Percentiles rank a stretch among this genome's conserved stretches.
Evolutionary conservation across 2,888 invertebrate genomes (phyloP).

Genomic region (Incurvaria masculella): DNA sequence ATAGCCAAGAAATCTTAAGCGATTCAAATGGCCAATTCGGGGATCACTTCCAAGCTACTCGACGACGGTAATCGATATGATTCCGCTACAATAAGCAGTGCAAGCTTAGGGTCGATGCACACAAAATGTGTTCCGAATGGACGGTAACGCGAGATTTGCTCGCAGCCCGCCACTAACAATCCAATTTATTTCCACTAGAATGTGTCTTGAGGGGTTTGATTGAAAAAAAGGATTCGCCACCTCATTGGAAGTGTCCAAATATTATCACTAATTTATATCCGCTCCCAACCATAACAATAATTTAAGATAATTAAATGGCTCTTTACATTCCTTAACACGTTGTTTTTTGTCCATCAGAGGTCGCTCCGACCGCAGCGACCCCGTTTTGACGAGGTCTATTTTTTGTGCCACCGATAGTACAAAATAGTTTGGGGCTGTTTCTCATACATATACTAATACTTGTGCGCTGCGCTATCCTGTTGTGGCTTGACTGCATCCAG

Average conservation of each 20-base stretch:
- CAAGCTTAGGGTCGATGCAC: conserved; percentile 41
- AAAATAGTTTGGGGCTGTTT: conserved; percentile 50
- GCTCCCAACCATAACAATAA: conserved; percentile 53
- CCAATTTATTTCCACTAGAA: conserved; percentile 2
- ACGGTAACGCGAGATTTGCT: conserved; percentile 30
- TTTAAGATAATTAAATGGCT: conserved; percentile 57
- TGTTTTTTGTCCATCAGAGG: conserved; percentile 48
- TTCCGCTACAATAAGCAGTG: not conserved
- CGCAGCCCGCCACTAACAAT: conserved; percentile 1
- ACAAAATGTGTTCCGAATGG: conserved; percentile 38
- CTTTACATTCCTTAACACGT: conserved; percentile 57
- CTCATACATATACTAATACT: too few species aligned
- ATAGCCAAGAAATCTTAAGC: not conserved
- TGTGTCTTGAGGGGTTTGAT: conserved; percentile 1
- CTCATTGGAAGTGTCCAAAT: conserved; percentile 31
- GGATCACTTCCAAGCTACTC: not conserved
- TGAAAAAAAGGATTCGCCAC: conserved; percentile 23
- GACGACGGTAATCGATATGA: not conserved
- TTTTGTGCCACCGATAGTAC: conserved; percentile 50
- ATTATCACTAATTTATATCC: conserved; percentile 34
- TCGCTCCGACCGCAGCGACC: conserved; percentile 53
- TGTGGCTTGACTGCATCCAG: too few species aligned
- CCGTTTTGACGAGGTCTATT: conserved; percentile 45
- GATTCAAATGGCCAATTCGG: not conserved
- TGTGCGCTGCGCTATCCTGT: too few species aligned